Conservation (phyloP, 2,113 vertebrate species). For the Cephalopterus ornatus region DNA sequence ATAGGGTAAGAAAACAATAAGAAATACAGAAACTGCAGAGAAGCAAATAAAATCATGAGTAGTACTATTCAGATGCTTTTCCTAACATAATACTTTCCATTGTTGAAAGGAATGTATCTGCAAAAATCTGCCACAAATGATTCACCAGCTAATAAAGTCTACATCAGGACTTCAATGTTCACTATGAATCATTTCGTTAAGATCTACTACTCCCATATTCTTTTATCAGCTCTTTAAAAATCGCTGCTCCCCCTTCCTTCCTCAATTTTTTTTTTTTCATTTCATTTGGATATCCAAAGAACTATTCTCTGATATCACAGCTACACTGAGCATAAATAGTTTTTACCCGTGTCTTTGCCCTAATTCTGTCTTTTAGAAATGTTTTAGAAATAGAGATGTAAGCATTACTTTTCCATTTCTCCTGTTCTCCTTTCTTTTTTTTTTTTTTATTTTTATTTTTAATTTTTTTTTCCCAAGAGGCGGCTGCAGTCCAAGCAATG, state of each 20-base stretch:
- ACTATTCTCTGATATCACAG: not conserved
- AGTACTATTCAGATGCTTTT: not conserved
- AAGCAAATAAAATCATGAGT: not conserved
- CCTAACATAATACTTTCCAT: not conserved
- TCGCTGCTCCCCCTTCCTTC: not conserved
- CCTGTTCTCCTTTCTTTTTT: not conserved
- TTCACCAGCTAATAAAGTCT: not conserved
- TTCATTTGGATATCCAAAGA: not conserved
- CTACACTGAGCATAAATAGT: not conserved
- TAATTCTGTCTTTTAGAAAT: constrained; percentile 16
- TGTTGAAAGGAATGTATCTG: not conserved
- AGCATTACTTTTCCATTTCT: not conserved
- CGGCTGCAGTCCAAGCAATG: not conserved
- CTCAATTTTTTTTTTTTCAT: not conserved
- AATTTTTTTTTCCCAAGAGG: not conserved
- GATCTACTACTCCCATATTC: not conserved
- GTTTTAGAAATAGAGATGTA: constrained; percentile 4
- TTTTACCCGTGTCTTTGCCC: not conserved
- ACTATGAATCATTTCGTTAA: not conserved
- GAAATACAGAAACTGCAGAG: constrained; percentile 5
- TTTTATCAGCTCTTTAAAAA: not conserved
- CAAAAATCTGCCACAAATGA: not conserved
- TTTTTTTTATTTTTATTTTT: not conserved
- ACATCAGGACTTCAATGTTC: not conserved
- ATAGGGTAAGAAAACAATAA: not conserved